Percentiles rank a stretch among this genome's conserved stretches.
phyloP scores from a whole-genome alignment of 2,113 vertebrate species.

The Cromileptes altivelis region DNA sequence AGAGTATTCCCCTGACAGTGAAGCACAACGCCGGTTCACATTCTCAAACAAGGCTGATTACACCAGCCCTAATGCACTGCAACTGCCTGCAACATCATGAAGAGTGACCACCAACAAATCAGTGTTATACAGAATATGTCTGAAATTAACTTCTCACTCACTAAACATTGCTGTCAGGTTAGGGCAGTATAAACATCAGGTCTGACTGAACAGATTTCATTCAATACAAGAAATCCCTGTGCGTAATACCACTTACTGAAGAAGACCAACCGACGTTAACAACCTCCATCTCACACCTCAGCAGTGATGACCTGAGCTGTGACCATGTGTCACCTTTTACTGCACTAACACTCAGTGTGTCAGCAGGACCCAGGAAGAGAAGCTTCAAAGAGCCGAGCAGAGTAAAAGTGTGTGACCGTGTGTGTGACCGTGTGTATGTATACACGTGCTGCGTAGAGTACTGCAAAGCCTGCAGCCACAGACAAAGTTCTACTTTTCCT shows the following conservation, averaged over 20 bases:
- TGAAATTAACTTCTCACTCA: background rate
- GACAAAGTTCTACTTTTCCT: constrained; percentile 33
- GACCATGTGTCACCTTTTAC: constrained; percentile 71
- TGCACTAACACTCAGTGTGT: constrained; percentile 50
- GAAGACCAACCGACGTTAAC: background rate
- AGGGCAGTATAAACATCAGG: background rate
- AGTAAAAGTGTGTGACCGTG: constrained; percentile 13
- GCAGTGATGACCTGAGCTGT: constrained; percentile 36
- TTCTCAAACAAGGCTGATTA: constrained; percentile 76
- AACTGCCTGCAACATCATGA: constrained; percentile 17
- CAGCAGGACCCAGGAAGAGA: constrained; percentile 51
- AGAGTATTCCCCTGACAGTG: constrained; percentile 71
- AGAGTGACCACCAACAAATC: background rate
- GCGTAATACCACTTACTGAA: background rate
- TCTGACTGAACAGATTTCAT: background rate
- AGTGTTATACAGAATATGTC: background rate
- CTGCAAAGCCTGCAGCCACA: constrained; percentile 23
- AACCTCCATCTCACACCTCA: constrained; percentile 39
- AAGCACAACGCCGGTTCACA: constrained; percentile 67
- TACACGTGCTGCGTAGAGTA: background rate
- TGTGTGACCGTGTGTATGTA: background rate
- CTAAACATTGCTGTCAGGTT: background rate
- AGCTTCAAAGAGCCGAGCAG: constrained; percentile 53
- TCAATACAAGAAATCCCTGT: background rate
- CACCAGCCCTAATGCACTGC: constrained; percentile 42